Evolutionary conservation across 2,797 vertebrate genomes (phyloP).

Genomic region (Sus cebifrons): DNA sequence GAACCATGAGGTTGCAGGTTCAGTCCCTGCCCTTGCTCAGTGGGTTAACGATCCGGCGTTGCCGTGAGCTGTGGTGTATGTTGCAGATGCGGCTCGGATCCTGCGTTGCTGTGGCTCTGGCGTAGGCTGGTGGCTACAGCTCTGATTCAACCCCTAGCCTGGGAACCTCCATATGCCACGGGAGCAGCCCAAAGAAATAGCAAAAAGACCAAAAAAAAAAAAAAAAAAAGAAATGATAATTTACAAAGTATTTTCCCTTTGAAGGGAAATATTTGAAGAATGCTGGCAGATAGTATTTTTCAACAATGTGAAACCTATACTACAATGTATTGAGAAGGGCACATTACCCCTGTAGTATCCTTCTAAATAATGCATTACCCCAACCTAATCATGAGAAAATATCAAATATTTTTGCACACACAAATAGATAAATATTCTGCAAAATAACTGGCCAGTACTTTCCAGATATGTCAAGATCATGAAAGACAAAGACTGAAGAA

Average conservation of each 20-base stretch:
- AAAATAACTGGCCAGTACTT: neutral
- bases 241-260: neutral
- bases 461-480: neutral
- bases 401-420: neutral
- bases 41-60: no score
- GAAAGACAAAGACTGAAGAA: neutral
- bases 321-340: neutral
- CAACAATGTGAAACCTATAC: neutral
- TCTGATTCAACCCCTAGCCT: no score
- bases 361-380: neutral
- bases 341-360: neutral
- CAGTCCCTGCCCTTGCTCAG: no score
- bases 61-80: no score
- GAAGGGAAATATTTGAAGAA: neutral
- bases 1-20: no score
- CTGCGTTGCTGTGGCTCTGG: no score
- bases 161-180: no score
- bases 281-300: neutral
- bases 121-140: no score
- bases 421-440: neutral
- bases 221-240: neutral
- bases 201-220: no score
- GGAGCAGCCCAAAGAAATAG: no score
- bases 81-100: no score
- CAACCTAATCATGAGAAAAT: neutral